These are phyloP conservation scores for Thaumatotibia leucotreta DNA, from an alignment of 1,140 invertebrate species.

Conservation along the genomic window DNA sequence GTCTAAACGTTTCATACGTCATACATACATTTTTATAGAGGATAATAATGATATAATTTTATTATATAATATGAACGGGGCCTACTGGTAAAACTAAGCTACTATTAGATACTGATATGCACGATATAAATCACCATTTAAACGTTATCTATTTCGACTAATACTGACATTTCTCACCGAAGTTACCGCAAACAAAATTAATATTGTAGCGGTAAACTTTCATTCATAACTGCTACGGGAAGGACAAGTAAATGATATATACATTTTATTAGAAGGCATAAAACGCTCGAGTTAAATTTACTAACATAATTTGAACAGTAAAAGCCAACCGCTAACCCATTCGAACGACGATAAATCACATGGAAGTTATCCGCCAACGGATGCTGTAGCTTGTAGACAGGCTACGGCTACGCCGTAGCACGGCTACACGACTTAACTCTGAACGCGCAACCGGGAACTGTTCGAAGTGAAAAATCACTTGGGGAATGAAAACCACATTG, in stretches of 20 bases:
- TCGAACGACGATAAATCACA: slow-evolving; percentile 7
- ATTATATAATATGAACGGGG: no score
- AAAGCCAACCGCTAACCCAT: slow-evolving; percentile 7
- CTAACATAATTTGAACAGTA: background rate
- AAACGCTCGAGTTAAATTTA: background rate
- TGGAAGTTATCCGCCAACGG: slow-evolving; percentile 9
- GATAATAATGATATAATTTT: no score
- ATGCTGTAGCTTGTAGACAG: slow-evolving; percentile 7
- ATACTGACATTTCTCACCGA: no score
- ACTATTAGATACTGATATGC: no score
- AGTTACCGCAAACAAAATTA: no score
- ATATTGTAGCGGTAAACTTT: no score
- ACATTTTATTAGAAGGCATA: background rate
- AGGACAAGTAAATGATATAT: background rate
- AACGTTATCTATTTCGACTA: no score
- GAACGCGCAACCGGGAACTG: background rate
- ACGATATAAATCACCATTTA: no score
- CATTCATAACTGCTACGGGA: background rate
- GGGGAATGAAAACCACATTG: background rate
- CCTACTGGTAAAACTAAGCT: no score
- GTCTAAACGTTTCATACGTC: no score
- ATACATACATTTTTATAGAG: no score
- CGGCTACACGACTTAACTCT: background rate
- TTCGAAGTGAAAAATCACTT: background rate
- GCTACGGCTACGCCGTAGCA: background rate